Base-by-base conservation (phyloP, 1,140 invertebrate species). In the Lethrus apterus region DNA sequence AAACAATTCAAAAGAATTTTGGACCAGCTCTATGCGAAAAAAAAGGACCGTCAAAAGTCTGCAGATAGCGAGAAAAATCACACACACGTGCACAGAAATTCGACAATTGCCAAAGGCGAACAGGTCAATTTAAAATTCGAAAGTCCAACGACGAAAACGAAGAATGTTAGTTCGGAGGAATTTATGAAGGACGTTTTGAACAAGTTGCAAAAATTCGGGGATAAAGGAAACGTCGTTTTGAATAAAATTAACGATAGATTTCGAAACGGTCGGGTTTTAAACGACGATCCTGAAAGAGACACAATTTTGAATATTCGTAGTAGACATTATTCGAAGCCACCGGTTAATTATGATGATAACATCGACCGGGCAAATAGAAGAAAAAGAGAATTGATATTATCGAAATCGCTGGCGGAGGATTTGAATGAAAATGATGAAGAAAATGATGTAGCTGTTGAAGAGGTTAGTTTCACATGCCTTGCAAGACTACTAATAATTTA, bases 371-470 rank as follows among this genome's bases (percentile, higher is more conserved):
- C 54, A 9, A 50, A 52, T 31, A 52, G 52, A 29, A 50, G 53
- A 47, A 61, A 60, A 46, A 52, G 68, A n/a, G 63, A 69, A 23
- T 26, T 70, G 53, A 35, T 67, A 46, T 43, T 73, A 58, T 47
- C 57, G 43, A 59, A 69, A 51, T 64, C 64, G 54, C 35, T 78
- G 14, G 45, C 60, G 18, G 60, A 64, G 11, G 50, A 70, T 19
- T 53, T 79, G 1, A 76, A 71, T 32, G 65, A 72, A 50, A 68
- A 80, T 23, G 80, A 81, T 35, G 74, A 76, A 44, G 72, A 75
- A 0, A 71, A 72, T 26, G 71, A 82, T 54, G 69, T 68, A 20
- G 79, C 72, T 1, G 59, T 74, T 24, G 80, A 83, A 64, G 75
- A 81, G 62, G 79, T 81, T 26, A 26, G 5, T 26, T 26, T 26